These are phyloP conservation scores for Malurus leucopterus DNA, from an alignment of 2,797 vertebrate species.

Conservation along the genomic window DNA sequence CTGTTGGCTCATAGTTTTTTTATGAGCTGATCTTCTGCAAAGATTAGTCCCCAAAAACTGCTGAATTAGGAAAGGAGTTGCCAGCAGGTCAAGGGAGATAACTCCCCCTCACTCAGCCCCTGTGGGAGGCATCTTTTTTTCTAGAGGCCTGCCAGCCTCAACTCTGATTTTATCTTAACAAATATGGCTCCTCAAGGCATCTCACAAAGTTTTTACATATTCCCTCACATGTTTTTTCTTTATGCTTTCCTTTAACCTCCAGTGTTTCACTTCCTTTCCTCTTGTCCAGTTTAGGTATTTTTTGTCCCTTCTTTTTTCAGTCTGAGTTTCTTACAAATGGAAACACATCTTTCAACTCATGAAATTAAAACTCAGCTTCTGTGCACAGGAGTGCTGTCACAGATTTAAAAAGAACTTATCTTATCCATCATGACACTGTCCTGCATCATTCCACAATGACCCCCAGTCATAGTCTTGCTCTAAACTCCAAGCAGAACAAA, in stretches of 20 bases:
- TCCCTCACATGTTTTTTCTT: neutral
- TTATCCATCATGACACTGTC: neutral
- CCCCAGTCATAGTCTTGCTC: neutral
- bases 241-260: neutral
- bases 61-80: neutral
- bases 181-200: neutral
- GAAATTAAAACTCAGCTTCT: neutral
- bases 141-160: neutral
- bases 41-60: neutral
- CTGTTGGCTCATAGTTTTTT: neutral
- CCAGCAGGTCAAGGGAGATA: neutral
- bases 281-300: neutral
- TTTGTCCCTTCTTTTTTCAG: too few relatives aligned
- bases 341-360: neutral
- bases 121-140: neutral
- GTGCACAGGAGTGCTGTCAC: neutral
- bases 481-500: neutral
- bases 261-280: neutral
- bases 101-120: neutral
- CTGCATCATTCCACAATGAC: neutral
- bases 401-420: neutral
- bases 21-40: neutral
- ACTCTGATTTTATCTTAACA: neutral
- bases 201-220: neutral
- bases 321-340: neutral